phyloP scores from a whole-genome alignment of 2,888 invertebrate species.

The Hoplodrina blanda region DNA sequence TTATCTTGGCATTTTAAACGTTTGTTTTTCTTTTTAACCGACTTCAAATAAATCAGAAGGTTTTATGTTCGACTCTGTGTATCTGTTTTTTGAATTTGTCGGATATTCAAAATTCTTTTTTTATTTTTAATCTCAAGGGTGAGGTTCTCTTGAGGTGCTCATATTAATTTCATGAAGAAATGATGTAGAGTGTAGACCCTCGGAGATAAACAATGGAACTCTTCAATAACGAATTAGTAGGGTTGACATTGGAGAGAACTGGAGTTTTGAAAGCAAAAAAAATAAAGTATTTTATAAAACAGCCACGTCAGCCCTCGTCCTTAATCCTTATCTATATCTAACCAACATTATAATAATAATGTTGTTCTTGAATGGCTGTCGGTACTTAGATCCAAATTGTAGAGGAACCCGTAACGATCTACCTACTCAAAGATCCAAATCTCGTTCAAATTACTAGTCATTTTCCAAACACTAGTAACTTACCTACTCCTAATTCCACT shows the following conservation, averaged over 20 bases:
- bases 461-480: conserved; percentile 24
- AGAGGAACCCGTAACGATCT: conserved; percentile 30
- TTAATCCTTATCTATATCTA: not conserved
- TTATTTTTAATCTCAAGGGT: too few relatives aligned
- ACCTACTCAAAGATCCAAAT: conserved; percentile 32
- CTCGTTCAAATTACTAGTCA: conserved; percentile 43
- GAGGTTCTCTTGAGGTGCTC: too few relatives aligned
- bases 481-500: conserved; percentile 5
- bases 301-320: not conserved
- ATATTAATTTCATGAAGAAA: too few relatives aligned
- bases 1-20: conserved; percentile 30
- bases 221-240: too few relatives aligned
- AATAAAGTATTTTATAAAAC: not conserved
- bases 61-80: too few relatives aligned
- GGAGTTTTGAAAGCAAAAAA: too few relatives aligned
- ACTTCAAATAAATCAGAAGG: too few relatives aligned
- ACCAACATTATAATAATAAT: not conserved
- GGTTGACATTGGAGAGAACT: too few relatives aligned
- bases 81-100: too few relatives aligned
- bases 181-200: too few relatives aligned
- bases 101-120: too few relatives aligned
- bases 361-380: not conserved
- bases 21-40: not conserved
- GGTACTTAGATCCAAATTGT: conserved; percentile 29
- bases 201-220: too few relatives aligned